Evolutionary conservation across 2,797 vertebrate genomes (phyloP).

Genomic region (Malacoctenus gilli): DNA sequence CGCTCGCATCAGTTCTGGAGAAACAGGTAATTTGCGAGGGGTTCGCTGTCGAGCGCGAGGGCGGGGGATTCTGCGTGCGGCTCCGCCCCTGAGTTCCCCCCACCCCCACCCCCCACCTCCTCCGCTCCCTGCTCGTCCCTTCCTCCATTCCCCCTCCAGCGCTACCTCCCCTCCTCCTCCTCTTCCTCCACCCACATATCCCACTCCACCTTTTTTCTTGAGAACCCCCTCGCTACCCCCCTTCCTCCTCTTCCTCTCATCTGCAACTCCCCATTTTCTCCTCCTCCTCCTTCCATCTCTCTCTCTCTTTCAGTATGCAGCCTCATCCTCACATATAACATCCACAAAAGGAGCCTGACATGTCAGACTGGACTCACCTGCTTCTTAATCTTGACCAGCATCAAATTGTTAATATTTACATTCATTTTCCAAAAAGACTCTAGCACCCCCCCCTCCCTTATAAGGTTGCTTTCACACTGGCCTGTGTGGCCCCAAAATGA

Average conservation of each 20-base stretch:
- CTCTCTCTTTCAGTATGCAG: neutral
- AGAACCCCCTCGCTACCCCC: neutral
- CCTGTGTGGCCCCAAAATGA: too few species aligned
- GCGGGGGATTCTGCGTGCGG: conserved; percentile 44
- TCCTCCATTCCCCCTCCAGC: neutral
- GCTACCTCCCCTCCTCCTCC: neutral
- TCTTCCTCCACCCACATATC: neutral
- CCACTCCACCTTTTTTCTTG: conserved; percentile 1
- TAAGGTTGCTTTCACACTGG: too few species aligned
- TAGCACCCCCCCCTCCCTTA: too few species aligned
- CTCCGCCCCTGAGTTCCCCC: conserved; percentile 48
- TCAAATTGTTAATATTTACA: too few species aligned
- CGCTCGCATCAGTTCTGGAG: conserved; percentile 57
- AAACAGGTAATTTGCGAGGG: conserved; percentile 72
- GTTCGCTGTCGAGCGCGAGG: conserved; percentile 44
- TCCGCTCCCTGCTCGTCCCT: neutral
- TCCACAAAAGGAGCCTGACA: neutral
- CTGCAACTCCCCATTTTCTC: conserved; percentile 3
- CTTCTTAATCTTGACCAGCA: too few species aligned
- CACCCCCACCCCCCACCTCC: too few species aligned
- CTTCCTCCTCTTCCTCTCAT: conserved; percentile 14
- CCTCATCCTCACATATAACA: neutral
- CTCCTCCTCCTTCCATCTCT: neutral
- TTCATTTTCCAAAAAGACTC: too few species aligned
- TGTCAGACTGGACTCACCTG: too few species aligned